Evolutionary conservation across 2,113 vertebrate genomes (phyloP).

Genomic region (Eulacestoma nigropectus): DNA sequence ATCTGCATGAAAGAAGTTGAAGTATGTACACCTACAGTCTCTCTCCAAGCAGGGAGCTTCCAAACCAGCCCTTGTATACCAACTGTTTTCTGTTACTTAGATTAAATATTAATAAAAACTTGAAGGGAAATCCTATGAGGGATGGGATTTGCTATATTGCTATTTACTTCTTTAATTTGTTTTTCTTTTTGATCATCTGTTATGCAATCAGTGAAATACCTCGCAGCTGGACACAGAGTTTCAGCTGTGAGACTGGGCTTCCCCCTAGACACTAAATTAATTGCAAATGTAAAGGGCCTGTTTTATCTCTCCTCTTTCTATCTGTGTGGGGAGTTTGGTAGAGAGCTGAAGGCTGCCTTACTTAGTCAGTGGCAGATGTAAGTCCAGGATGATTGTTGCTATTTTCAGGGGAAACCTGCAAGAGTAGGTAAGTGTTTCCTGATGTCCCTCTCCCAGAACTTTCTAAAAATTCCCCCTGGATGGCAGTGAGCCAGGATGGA

Average conservation of each 20-base stretch:
- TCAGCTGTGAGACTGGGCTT: background rate
- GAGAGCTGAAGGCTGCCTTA: background rate
- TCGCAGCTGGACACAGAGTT: background rate
- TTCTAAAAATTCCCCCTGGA: background rate
- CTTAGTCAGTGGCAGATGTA: background rate
- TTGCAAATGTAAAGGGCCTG: background rate
- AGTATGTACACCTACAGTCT: background rate
- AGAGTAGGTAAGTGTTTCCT: background rate
- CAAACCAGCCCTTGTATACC: background rate
- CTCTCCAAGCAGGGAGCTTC: background rate
- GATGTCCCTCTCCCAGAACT: background rate
- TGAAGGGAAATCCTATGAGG: background rate
- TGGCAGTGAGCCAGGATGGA: rapidly evolving
- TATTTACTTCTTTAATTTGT: background rate
- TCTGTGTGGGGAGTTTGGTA: rapidly evolving
- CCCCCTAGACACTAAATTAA: background rate
- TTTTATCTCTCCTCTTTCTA: rapidly evolving
- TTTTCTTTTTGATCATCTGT: background rate
- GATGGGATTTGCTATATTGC: background rate
- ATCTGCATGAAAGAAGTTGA: background rate
- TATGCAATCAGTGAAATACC: background rate
- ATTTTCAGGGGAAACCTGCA: background rate
- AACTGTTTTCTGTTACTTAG: background rate
- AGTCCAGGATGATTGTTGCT: background rate
- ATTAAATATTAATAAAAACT: background rate